Evolutionary conservation across 2,113 vertebrate species (phyloP), one percentile per base, ranked within the genome.

Genomic region (Chionodraco myersi): DNA sequence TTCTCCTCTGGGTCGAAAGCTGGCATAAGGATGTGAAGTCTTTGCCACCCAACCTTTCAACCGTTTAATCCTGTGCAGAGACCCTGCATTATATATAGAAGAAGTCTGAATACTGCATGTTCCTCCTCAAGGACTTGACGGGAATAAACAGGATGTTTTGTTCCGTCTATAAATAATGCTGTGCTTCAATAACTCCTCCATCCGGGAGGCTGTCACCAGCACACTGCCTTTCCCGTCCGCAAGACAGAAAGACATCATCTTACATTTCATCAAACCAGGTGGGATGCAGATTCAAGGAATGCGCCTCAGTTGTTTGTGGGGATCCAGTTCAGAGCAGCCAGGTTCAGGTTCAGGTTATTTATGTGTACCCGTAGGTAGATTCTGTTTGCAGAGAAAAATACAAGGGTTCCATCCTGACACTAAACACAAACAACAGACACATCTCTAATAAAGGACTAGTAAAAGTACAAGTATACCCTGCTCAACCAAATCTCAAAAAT

Each of bases 81-180:
- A 0, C 49, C n/a, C 26, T 75, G 51, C 67, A 72, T 66, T 83
- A 77, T 41, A 64, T 54, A 67, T 73, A 74, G 73, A 72, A 85
- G 53, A 83, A 71, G 45, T 6, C 68, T 84, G 44, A 90, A 84
- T 84, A 72, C 60, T 87, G 68, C 71, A 84, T 80, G 66, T 48
- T 52, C 48, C 73, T 71, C 59, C 23, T 7, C 62, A 11, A 36
- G 72, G 80, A 76, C 30, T 78, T 74, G 6, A 30, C 13, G 13
- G 64, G 51, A 72, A 56, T 80, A 83, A 91, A 85, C 89, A 85
- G 71, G 77, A 87, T 79, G 79, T 74, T 81, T 83, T 74, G 69
- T 51, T 68, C 59, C 0, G 52, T 73, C 84, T 82, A 86, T 88
- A 86, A 90, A 88, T 81, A 88, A 72, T 10, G n/a, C 57, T 60